Evolutionary conservation across 2,888 invertebrate genomes (phyloP).

Genomic region (Lasioglossum lativentre): DNA sequence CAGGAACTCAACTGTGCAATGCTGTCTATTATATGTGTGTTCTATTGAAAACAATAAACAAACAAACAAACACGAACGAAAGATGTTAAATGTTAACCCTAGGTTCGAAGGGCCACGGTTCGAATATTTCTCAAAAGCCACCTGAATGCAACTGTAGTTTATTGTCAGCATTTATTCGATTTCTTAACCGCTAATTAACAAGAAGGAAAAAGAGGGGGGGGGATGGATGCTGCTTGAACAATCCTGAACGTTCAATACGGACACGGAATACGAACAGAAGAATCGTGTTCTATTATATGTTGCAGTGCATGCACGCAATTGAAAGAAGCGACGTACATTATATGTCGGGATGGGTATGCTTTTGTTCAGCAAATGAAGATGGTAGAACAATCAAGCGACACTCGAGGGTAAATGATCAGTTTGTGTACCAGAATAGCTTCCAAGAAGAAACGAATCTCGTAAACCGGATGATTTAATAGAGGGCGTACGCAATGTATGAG

Average conservation of each 20-base stretch:
- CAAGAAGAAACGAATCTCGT: slow-evolving; percentile 8
- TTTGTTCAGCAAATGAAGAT: not conserved
- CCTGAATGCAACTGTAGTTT: not conserved
- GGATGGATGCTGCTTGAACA: not conserved
- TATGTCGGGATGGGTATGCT: not conserved
- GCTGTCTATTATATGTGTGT: not conserved
- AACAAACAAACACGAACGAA: not conserved
- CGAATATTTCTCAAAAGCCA: slow-evolving; percentile 1
- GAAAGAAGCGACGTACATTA: not conserved
- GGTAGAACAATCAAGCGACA: not conserved
- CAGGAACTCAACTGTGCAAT: slow-evolving; percentile 30
- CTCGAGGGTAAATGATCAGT: not conserved
- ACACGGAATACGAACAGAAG: not conserved
- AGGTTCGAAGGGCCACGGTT: not conserved
- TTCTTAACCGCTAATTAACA: not conserved
- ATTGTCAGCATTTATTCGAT: not conserved
- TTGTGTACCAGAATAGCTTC: not conserved
- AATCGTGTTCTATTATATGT: not conserved
- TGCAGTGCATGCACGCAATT: not conserved
- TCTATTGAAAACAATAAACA: not conserved
- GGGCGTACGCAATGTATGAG: slow-evolving; percentile 80
- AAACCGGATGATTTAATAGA: slow-evolving; percentile 68
- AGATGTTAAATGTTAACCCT: not conserved
- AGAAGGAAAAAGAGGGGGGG: not conserved
- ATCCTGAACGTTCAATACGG: not conserved